These are phyloP conservation scores for Xylophagus ater DNA, from an alignment of 2,888 invertebrate genomes.

Conservation along the genomic window DNA sequence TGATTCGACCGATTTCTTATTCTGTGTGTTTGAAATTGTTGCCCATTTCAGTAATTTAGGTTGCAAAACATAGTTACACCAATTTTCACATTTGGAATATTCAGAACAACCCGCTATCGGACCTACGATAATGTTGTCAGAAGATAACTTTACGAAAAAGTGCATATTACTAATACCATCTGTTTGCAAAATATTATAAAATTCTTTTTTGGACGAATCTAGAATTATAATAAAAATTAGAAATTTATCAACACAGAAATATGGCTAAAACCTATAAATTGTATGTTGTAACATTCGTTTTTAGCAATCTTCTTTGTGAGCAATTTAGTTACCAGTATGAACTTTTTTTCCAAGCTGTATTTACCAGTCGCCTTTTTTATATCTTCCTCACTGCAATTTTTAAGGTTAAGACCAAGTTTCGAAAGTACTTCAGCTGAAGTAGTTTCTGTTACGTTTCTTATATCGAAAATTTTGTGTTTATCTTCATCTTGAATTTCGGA, in stretches of 20 bases:
- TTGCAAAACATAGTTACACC: conserved; percentile 49
- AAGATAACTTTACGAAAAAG: background rate
- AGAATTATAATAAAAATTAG: too few relatives aligned
- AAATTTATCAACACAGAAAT: too few relatives aligned
- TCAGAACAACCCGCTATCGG: background rate
- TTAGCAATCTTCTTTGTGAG: too few relatives aligned
- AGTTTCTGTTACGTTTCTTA: background rate
- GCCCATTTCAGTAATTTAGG: conserved; percentile 37
- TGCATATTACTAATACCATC: background rate
- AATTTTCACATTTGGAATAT: conserved; percentile 1
- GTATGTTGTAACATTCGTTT: too few relatives aligned
- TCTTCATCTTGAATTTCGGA: background rate
- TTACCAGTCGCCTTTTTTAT: too few relatives aligned
- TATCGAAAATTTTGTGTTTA: background rate
- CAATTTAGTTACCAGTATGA: too few relatives aligned
- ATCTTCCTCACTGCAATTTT: conserved; percentile 14
- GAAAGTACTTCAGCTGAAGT: too few relatives aligned
- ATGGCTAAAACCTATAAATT: too few relatives aligned
- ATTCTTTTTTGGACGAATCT: too few relatives aligned
- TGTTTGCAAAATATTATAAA: background rate
- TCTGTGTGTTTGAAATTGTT: conserved; percentile 23
- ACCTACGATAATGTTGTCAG: background rate
- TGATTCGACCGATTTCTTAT: conserved; percentile 51
- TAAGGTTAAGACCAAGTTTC: too few relatives aligned
- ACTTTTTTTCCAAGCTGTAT: too few relatives aligned